Evolutionary conservation across 2,888 invertebrate species (phyloP), one percentile per base, ranked within the genome.

Genomic region (Diaprepes abbreviatus): DNA sequence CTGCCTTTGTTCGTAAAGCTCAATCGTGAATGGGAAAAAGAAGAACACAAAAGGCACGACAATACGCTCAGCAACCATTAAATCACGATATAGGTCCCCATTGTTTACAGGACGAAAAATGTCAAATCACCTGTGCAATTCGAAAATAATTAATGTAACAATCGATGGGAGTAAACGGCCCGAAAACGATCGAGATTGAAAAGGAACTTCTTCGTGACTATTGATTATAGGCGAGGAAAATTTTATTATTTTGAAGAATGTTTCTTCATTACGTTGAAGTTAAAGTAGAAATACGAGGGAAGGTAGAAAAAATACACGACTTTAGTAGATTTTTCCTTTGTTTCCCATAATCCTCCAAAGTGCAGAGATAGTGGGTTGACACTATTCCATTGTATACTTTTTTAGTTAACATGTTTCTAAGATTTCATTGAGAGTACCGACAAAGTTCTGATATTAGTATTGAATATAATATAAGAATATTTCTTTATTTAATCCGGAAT

Each of bases 141-240:
- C 14, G 28, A 50, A 50, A 50, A 50, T 50, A 50, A 50, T 50
- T 28, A 50, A 28, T 50, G 28, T 12, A 31, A 50, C 28, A 28
- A 31, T 28, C 28, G 31, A 31, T 50, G 48, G 48, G 16, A 50
- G 48, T 50, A 9, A 50, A 19, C 48, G 28, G 28, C 28, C 28
- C 16, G 16, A 14, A 16, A 33, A 50, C 28, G 48, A 28, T 50
- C 28, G 16, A 31, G 14, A 50, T 50, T 50, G 1, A 28, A 50
- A 28, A 24, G 28, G 24, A 21, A 28, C 7, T 50, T 50, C 28
- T 28, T 50, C 48, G 48, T 50, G 48, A 45, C 24, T 12, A 2
- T 1, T 24, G 45, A 45, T 45, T 45, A 21, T 12, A 45, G 24
- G 12, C n/a, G 24, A 14, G 16, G 28, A 28, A 12, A 50, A 50